Conservation (phyloP, 2,113 vertebrate genomes). For the Hippocampus mohnikei region DNA sequence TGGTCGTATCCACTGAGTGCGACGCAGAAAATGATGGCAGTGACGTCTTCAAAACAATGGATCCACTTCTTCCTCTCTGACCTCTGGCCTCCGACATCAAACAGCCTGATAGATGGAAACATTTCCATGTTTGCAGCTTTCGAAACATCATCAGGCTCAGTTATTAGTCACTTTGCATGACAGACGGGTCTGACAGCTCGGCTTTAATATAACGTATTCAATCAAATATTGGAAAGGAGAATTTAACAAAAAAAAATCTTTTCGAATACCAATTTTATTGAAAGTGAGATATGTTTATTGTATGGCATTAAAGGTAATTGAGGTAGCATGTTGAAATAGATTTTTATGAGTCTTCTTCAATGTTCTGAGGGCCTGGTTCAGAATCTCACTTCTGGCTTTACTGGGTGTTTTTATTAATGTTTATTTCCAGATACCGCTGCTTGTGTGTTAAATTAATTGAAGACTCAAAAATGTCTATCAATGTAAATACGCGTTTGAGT, state of each 20-base stretch:
- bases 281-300: not conserved
- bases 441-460: not conserved
- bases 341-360: too few species aligned
- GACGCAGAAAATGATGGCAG: constrained; percentile 96
- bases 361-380: too few species aligned
- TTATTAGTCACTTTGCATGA: not conserved
- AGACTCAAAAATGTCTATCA: not conserved
- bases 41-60: constrained; percentile 99
- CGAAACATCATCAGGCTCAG: not conserved
- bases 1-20: constrained; percentile 97
- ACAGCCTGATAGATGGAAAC: constrained; percentile 78
- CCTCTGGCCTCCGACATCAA: constrained; percentile 94
- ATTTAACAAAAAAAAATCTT: not conserved
- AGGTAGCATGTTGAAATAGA: too few species aligned
- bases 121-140: not conserved
- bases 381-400: too few species aligned
- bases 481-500: not conserved
- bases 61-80: constrained; percentile 99
- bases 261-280: not conserved
- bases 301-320: too few species aligned
- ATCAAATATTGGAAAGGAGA: not conserved
- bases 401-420: too few species aligned
- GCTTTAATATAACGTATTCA: not conserved
- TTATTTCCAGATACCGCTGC: not conserved
- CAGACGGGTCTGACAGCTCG: not conserved